Conservation (phyloP, 2,888 invertebrate species). For the Plusia festucae region DNA sequence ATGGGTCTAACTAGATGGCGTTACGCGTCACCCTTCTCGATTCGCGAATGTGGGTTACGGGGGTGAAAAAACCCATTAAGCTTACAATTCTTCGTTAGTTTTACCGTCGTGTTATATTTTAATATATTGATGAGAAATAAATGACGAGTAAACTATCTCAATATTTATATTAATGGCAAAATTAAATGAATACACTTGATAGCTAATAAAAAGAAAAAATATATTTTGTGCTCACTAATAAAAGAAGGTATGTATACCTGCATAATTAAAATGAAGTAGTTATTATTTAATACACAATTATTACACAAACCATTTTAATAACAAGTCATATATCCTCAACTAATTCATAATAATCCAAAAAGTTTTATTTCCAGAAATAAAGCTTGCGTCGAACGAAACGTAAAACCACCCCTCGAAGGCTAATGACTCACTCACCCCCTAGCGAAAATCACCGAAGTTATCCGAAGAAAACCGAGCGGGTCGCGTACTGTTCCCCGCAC, state of each 20-base stretch:
- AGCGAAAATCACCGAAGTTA: conserved; percentile 67
- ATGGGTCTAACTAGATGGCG: background rate
- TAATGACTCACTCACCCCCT: conserved; percentile 84
- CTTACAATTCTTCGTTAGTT: background rate
- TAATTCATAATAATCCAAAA: conserved; percentile 12
- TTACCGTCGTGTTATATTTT: background rate
- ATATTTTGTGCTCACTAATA: too few relatives aligned
- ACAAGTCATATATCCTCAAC: too few relatives aligned
- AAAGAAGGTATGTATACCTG: too few relatives aligned
- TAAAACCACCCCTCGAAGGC: conserved; percentile 78
- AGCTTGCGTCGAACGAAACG: conserved; percentile 76
- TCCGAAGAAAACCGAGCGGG: conserved; percentile 71
- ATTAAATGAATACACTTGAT: too few relatives aligned
- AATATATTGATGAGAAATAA: too few relatives aligned
- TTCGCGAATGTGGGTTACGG: background rate
- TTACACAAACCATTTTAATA: too few relatives aligned
- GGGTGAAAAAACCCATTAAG: conserved; percentile 4
- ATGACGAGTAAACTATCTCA: too few relatives aligned
- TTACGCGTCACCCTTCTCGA: background rate
- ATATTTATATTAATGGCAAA: too few relatives aligned
- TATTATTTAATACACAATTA: too few relatives aligned
- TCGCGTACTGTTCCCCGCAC: conserved; percentile 71
- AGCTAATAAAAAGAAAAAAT: too few relatives aligned
- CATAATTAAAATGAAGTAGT: too few relatives aligned
- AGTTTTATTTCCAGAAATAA: conserved; percentile 15